These are phyloP conservation scores for Gryllus bimaculatus DNA, from an alignment of 1,140 invertebrate genomes.

Conservation along the genomic window DNA sequence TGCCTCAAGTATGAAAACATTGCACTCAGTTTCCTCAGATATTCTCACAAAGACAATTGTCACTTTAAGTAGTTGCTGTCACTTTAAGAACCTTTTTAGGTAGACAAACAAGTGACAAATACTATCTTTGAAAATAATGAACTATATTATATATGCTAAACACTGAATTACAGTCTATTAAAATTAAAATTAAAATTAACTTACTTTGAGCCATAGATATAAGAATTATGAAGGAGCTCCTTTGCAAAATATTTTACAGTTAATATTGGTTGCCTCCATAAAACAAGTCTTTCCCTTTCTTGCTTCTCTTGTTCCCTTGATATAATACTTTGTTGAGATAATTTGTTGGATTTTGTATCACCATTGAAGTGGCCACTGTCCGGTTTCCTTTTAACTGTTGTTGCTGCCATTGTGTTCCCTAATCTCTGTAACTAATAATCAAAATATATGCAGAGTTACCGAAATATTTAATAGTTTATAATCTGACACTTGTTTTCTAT, in stretches of 20 bases:
- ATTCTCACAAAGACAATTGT: too few relatives aligned
- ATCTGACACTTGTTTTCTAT: background rate
- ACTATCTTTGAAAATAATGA: too few relatives aligned
- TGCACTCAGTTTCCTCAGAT: too few relatives aligned
- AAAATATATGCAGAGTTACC: background rate
- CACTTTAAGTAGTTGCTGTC: too few relatives aligned
- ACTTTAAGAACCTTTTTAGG: too few relatives aligned
- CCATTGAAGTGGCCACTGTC: conserved; percentile 10
- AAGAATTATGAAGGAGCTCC: conserved; percentile 19
- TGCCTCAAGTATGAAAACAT: too few relatives aligned
- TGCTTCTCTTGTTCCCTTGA: conserved; percentile 32
- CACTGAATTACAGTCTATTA: too few relatives aligned
- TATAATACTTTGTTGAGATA: background rate
- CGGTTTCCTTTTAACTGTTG: conserved; percentile 6
- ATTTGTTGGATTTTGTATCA: background rate
- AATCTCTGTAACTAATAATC: conserved; percentile 9
- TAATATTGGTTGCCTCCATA: conserved; percentile 77
- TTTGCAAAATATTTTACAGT: conserved; percentile 44
- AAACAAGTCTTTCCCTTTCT: conserved; percentile 57
- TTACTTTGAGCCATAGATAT: conserved; percentile 21
- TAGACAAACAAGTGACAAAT: too few relatives aligned
- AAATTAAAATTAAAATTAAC: background rate
- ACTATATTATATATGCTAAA: too few relatives aligned
- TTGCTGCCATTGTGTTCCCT: background rate
- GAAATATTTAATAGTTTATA: background rate